These are phyloP conservation scores for Caenorhabditis briggsae DNA, from an alignment of 1,140 invertebrate species.

Conservation along the genomic window DNA sequence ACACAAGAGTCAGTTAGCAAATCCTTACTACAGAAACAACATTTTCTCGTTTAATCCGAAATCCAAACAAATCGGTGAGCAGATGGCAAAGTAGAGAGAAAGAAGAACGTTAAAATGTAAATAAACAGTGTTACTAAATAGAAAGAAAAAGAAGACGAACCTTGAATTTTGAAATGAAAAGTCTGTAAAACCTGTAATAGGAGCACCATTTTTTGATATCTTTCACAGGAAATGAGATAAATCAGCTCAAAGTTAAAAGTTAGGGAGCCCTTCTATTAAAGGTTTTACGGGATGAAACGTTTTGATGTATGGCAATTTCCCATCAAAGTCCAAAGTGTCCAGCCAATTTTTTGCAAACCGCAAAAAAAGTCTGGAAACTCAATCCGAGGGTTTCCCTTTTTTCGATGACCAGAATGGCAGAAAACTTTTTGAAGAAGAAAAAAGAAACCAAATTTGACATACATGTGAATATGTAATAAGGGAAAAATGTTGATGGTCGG, in stretches of 20 bases:
- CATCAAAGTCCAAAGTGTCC: background rate
- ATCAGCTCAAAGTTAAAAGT: too few species aligned
- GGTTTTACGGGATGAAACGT: too few species aligned
- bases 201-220: too few species aligned
- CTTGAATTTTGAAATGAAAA: too few species aligned
- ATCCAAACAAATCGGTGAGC: constrained; percentile 50
- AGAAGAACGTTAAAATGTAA: constrained; percentile 26
- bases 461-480: constrained; percentile 33
- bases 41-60: constrained; percentile 38
- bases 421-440: background rate
- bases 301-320: background rate
- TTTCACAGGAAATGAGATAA: too few species aligned
- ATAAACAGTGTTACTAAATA: constrained; percentile 40
- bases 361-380: background rate
- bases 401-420: background rate
- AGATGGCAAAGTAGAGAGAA: constrained; percentile 4
- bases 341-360: background rate
- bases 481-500: background rate
- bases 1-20: background rate
- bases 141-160: too few species aligned
- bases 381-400: background rate
- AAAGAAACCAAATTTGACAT: constrained; percentile 5
- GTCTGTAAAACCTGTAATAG: too few species aligned
- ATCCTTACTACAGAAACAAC: background rate
- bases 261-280: too few species aligned